These are phyloP conservation scores for Petrocephalus zakoni DNA, from an alignment of 2,113 vertebrate genomes.

Conservation along the genomic window DNA sequence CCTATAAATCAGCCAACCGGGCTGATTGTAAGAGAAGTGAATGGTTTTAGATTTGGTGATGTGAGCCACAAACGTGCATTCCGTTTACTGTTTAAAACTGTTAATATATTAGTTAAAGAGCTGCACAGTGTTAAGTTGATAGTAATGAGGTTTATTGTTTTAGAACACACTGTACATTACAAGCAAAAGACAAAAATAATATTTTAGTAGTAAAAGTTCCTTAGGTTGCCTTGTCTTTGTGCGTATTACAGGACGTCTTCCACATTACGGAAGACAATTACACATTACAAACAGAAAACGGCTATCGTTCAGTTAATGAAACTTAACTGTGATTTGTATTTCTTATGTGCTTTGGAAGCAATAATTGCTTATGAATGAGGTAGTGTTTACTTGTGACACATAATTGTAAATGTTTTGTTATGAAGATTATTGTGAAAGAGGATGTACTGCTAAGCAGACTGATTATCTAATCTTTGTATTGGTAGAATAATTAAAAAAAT, in stretches of 20 bases:
- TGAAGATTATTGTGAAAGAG: background rate
- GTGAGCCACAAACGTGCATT: too few relatives aligned
- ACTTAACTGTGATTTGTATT: background rate
- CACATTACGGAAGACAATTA: background rate
- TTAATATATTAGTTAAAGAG: background rate
- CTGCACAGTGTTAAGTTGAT: background rate
- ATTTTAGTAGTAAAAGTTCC: background rate
- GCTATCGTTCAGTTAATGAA: background rate
- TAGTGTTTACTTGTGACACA: background rate
- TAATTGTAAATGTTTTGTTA: slow-evolving; percentile 4
- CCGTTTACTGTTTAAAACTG: too few relatives aligned
- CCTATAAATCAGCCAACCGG: background rate
- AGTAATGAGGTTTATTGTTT: background rate
- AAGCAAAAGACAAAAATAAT: background rate
- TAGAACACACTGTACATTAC: background rate
- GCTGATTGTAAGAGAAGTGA: background rate
- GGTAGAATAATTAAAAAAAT: background rate
- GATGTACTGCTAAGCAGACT: background rate
- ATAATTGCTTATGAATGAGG: background rate
- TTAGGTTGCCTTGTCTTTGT: background rate
- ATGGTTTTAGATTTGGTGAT: background rate
- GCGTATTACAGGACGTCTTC: background rate
- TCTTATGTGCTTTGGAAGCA: background rate
- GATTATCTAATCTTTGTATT: background rate
- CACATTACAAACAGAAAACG: background rate